Conservation (phyloP, 1,140 invertebrate species). For the Chironomus tepperi region DNA sequence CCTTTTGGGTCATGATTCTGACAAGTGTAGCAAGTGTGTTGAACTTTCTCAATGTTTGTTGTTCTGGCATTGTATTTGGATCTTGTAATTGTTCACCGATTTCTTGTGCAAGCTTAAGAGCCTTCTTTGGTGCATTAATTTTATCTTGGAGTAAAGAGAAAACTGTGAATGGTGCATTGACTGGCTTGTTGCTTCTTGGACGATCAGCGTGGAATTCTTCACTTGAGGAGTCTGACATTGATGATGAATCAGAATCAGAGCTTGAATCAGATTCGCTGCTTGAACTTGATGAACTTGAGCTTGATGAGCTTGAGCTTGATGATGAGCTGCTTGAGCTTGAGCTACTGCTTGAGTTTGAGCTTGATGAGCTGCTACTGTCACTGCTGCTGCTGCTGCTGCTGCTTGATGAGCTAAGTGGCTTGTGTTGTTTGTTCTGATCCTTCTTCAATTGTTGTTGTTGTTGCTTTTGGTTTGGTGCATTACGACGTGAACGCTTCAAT, state of each 20-base stretch:
- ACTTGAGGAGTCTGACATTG: constrained; percentile 31
- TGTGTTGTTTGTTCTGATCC: no score
- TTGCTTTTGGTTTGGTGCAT: no score
- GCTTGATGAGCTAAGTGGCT: neutral
- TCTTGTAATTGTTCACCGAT: constrained; percentile 49
- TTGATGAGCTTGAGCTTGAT: constrained; percentile 21
- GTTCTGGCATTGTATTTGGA: constrained; percentile 45
- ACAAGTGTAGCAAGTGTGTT: constrained; percentile 48
- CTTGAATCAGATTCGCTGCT: neutral
- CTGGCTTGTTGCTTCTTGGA: constrained; percentile 41
- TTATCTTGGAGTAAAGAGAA: constrained; percentile 45
- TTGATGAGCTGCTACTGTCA: constrained; percentile 17
- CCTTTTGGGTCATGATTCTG: constrained; percentile 47
- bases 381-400: no score
- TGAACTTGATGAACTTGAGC: constrained; percentile 25
- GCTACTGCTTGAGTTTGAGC: neutral
- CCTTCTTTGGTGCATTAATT: constrained; percentile 38
- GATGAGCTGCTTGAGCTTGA: constrained; percentile 7
- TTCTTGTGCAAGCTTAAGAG: constrained; percentile 44
- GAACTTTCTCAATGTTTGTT: constrained; percentile 51
- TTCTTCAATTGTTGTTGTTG: no score
- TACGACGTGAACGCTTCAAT: no score
- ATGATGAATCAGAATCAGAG: constrained; percentile 26
- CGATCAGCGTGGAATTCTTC: constrained; percentile 37
- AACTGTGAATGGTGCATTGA: constrained; percentile 42